Evolutionary conservation across 2,797 vertebrate genomes (phyloP).

Genomic region (Allobates femoralis): DNA sequence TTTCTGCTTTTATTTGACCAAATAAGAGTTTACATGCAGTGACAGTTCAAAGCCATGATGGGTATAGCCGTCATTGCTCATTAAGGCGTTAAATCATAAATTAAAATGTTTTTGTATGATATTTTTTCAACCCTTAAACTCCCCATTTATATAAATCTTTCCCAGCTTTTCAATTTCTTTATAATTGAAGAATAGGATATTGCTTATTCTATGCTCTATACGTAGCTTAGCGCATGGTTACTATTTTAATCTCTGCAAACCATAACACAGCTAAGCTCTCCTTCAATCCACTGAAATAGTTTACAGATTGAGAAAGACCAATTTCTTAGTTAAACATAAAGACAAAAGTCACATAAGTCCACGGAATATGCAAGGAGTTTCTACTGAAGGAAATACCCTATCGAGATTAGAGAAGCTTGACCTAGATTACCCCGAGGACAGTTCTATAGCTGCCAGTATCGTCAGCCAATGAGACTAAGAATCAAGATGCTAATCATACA

Average conservation of each 20-base stretch:
- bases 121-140: neutral
- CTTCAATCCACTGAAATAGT: neutral
- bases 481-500: constrained; percentile 59
- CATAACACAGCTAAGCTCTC: neutral
- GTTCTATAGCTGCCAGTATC: constrained; percentile 56
- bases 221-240: neutral
- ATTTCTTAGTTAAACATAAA: neutral
- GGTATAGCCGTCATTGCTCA: no score
- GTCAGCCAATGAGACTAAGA: constrained; percentile 60
- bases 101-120: no score
- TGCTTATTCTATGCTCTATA: neutral
- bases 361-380: constrained; percentile 56
- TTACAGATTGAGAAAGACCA: neutral
- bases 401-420: constrained; percentile 60
- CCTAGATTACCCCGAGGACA: constrained; percentile 63
- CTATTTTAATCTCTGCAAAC: neutral
- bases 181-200: neutral
- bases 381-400: constrained; percentile 60
- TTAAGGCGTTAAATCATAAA: no score
- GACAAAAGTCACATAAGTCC: constrained; percentile 25
- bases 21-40: no score
- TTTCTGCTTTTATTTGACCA: no score
- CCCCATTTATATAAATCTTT: neutral
- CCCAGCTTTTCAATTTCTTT: neutral
- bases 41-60: no score